Base-by-base conservation (phyloP, 2,888 invertebrate genomes). In the Cheilosia urbana region DNA sequence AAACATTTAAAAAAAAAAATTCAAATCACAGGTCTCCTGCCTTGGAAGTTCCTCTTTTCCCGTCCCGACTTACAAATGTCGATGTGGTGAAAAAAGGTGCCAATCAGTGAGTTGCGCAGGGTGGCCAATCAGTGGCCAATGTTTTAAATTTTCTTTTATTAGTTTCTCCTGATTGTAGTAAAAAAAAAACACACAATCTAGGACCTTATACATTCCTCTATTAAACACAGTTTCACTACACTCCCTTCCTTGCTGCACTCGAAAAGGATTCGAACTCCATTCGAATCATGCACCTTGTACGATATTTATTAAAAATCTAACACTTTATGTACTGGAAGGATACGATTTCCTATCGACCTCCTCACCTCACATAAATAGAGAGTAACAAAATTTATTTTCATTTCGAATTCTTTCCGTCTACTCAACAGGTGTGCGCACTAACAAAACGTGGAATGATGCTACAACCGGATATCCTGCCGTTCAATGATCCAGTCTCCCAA, bases 351-450 rank as follows among this genome's bases (percentile, higher is more conserved):
- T 15, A 1, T 45, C 17, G 11, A 24, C 17, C 27, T n/a, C 34
- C 19, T 13, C 30, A 19, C 55, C 4, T 3, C 1, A n/a, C n/a
- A n/a, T n/a, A n/a, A n/a, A 42, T 24, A 68, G 40, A 37, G 40
- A 37, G 40, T 49, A 71, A 65, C 42, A 58, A 65, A 69, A 4
- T 60, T 53, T 66, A 66, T 78, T 73, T 79, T 79, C 19, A 68
- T 66, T 24, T 66, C 15, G 62, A n/a, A 47, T 21, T 69, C 21
- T 75, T 69, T 55, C 66, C 68, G 21, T 42, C 60, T 11, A 21
- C n/a, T 88, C 90, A 88, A 57, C 91, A 95, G 95, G 96, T 96
- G 88, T 96, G 96, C 92, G 96, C 96, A 55, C 91, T 96, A 87
- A 95, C 95, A 80, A 94, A 95, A 85, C 94, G 95, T 89, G 95